These are phyloP conservation scores for Tethya wilhelma DNA, from an alignment of 37 sponge, comb jelly and placozoan genomes.

Conservation along the genomic window DNA sequence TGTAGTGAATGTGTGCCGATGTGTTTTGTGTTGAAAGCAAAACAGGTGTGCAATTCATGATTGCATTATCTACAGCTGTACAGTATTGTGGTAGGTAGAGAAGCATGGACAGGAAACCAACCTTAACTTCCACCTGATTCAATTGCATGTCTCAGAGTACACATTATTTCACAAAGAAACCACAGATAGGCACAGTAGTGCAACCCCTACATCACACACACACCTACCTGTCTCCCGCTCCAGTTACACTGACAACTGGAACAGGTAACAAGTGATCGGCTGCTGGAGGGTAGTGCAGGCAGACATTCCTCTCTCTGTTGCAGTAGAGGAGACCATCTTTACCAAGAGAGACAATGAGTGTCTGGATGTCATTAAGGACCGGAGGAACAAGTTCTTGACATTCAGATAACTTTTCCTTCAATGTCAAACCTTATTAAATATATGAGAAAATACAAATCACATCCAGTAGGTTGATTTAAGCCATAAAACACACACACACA, in stretches of 20 bases:
- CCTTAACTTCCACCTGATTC: not conserved
- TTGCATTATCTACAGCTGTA: not conserved
- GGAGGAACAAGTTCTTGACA: constrained; percentile 35
- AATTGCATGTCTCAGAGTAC: not conserved
- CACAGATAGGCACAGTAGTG: too few species aligned
- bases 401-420: constrained; percentile 46
- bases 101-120: not conserved
- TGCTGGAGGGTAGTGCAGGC: constrained; percentile 64
- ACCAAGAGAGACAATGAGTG: constrained; percentile 81
- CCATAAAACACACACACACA: too few species aligned
- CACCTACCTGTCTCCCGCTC: constrained; percentile 87
- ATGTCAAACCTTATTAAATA: constrained; percentile 13
- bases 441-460: too few species aligned
- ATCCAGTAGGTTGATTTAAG: too few species aligned
- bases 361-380: constrained; percentile 49
- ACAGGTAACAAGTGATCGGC: constrained; percentile 43
- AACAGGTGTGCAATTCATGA: not conserved
- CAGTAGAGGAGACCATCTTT: constrained; percentile 72
- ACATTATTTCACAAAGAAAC: not conserved
- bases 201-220: too few species aligned
- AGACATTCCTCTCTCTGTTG: not conserved
- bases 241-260: constrained; percentile 80
- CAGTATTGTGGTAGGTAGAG: not conserved
- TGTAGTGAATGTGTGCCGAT: too few species aligned
- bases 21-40: not conserved